phyloP scores from a whole-genome alignment of 2,113 vertebrate species.

The Actenoides hombroni region DNA sequence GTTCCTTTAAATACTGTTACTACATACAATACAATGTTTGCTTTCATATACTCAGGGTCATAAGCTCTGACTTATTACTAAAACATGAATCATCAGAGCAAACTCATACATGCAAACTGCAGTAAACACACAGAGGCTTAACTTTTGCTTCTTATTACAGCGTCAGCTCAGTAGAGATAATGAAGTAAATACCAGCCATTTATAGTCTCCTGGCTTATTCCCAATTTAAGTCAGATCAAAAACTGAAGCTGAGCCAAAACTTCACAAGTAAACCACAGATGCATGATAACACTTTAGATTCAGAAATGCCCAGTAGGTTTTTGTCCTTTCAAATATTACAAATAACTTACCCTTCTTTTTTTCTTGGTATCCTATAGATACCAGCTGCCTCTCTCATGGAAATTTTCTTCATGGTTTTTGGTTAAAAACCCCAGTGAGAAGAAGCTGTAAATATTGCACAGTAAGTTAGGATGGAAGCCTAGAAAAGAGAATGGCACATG shows the following conservation, averaged over 20 bases:
- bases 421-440: neutral
- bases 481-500: neutral
- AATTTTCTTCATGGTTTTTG: neutral
- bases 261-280: neutral
- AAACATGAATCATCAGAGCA: neutral
- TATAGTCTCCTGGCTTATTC: neutral
- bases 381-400: neutral
- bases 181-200: neutral
- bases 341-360: neutral
- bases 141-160: neutral
- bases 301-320: neutral
- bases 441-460: neutral
- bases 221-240: neutral
- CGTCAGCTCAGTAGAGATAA: neutral
- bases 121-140: neutral
- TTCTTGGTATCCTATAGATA: neutral
- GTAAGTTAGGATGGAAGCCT: neutral
- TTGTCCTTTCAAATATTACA: neutral
- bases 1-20: neutral
- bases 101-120: neutral
- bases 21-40: neutral
- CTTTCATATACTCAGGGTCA: neutral
- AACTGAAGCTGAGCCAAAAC: neutral
- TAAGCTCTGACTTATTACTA: neutral
- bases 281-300: neutral